A percentile compares a stretch with the other conserved stretches of the same genome.
Evolutionary conservation across 2,888 invertebrate genomes (phyloP).

Genomic region (Azorinus chamasolen): DNA sequence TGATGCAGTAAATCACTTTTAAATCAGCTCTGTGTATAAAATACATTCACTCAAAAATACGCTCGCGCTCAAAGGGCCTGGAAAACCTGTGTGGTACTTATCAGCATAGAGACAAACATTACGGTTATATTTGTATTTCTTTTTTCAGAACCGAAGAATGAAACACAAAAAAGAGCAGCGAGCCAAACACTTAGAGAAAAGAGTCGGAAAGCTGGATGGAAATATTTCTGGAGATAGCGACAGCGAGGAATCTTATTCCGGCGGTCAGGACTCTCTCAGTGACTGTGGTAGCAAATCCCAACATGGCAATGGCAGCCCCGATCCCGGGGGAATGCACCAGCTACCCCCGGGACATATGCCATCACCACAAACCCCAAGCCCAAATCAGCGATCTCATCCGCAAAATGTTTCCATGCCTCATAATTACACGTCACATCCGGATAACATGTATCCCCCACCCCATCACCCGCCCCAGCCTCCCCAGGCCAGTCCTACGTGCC

Average conservation of each 20-base stretch:
- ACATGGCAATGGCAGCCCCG: slow-evolving; percentile 58
- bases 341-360: slow-evolving; percentile 49
- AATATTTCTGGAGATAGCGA: slow-evolving; percentile 71
- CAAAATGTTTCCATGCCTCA: slow-evolving; percentile 46
- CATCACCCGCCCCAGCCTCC: slow-evolving; percentile 59
- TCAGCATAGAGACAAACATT: too few species aligned
- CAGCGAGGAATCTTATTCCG: slow-evolving; percentile 67
- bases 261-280: slow-evolving; percentile 63
- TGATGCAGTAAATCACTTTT: too few species aligned
- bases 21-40: too few species aligned
- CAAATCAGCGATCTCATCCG: slow-evolving; percentile 56
- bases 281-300: slow-evolving; percentile 72
- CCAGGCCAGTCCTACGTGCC: slow-evolving; percentile 63
- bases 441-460: slow-evolving; percentile 49
- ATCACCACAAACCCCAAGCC: slow-evolving; percentile 58
- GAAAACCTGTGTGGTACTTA: too few species aligned
- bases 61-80: too few species aligned
- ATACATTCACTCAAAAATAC: too few species aligned
- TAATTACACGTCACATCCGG: slow-evolving; percentile 46
- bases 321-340: slow-evolving; percentile 52
- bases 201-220: slow-evolving; percentile 64
- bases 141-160: slow-evolving; percentile 85
- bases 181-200: slow-evolving; percentile 77
- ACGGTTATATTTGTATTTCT: too few species aligned
- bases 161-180: slow-evolving; percentile 86